Evolutionary conservation across 2,888 invertebrate species (phyloP).

Genomic region (Peribatodes rhomboidaria): DNA sequence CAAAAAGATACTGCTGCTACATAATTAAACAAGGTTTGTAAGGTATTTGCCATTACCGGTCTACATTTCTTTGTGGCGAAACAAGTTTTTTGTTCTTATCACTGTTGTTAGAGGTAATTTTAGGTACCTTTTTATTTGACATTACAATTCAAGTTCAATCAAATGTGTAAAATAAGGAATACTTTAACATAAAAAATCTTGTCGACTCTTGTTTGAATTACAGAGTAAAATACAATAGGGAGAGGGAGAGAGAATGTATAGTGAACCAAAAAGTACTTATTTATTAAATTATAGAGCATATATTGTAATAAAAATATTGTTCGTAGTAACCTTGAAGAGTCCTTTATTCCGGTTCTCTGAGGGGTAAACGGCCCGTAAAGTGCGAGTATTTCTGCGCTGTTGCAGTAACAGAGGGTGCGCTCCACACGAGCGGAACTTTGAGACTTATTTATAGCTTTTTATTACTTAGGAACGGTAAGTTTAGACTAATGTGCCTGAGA

Average conservation of each 20-base stretch:
- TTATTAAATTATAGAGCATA: neutral
- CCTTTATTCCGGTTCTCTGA: slow-evolving; percentile 27
- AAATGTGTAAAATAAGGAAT: neutral
- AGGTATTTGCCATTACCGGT: neutral
- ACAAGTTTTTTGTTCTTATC: neutral
- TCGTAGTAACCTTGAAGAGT: slow-evolving; percentile 20
- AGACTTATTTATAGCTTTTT: slow-evolving; percentile 25
- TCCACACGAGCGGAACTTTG: slow-evolving; percentile 27
- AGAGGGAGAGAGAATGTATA: too few relatives aligned
- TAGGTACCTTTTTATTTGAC: too few relatives aligned
- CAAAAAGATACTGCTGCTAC: neutral
- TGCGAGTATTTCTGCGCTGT: slow-evolving; percentile 11
- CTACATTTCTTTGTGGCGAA: neutral
- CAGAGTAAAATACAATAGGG: too few relatives aligned
- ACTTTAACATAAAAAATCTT: neutral
- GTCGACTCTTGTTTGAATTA: neutral
- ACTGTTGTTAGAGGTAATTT: neutral
- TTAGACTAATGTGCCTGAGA: neutral
- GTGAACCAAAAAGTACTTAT: neutral
- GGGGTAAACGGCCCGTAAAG: slow-evolving; percentile 27
- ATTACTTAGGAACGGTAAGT: slow-evolving; percentile 10
- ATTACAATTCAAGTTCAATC: too few relatives aligned
- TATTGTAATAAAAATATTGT: neutral
- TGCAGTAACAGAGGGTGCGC: slow-evolving; percentile 19
- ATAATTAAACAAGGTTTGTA: neutral